Percentiles rank a stretch among this genome's conserved stretches.
Evolutionary conservation across 2,797 vertebrate genomes (phyloP).

Genomic region (Atherinosoma microstoma): DNA sequence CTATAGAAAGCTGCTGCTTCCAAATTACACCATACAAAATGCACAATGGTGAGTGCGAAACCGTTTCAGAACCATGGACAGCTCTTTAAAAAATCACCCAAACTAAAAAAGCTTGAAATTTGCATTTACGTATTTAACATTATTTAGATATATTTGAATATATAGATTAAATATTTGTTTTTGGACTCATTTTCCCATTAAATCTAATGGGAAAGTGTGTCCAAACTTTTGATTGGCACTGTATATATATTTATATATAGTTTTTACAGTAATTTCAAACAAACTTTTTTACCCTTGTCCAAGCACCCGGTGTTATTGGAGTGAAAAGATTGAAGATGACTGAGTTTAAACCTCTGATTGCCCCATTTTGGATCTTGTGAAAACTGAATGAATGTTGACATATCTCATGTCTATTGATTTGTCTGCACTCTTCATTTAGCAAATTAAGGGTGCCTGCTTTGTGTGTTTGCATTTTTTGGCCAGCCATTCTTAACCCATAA

Average conservation of each 20-base stretch:
- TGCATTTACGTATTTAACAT: neutral
- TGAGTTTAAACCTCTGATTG: neutral
- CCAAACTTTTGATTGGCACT: too few relatives aligned
- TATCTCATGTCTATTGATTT: neutral
- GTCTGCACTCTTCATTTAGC: neutral
- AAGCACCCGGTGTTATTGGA: neutral
- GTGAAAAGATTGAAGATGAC: neutral
- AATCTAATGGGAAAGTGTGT: too few relatives aligned
- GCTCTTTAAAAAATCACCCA: slow-evolving; percentile 30
- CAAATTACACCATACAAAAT: slow-evolving; percentile 25
- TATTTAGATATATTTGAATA: neutral
- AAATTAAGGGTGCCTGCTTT: neutral
- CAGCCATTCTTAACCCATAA: neutral
- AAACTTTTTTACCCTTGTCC: neutral
- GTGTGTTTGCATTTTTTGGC: neutral
- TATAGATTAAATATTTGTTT: too few relatives aligned
- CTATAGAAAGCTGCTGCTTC: slow-evolving; percentile 56
- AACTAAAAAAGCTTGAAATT: neutral
- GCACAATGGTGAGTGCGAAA: slow-evolving; percentile 24
- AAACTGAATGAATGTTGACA: neutral
- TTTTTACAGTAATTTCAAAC: neutral
- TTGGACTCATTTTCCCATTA: too few relatives aligned
- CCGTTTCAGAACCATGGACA: slow-evolving; percentile 72
- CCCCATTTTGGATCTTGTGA: neutral
- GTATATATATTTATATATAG: too few relatives aligned